Percentiles rank a stretch among this genome's conserved stretches.
phyloP scores from a whole-genome alignment of 1,140 invertebrate genomes.

The Drosophila nasuta region DNA sequence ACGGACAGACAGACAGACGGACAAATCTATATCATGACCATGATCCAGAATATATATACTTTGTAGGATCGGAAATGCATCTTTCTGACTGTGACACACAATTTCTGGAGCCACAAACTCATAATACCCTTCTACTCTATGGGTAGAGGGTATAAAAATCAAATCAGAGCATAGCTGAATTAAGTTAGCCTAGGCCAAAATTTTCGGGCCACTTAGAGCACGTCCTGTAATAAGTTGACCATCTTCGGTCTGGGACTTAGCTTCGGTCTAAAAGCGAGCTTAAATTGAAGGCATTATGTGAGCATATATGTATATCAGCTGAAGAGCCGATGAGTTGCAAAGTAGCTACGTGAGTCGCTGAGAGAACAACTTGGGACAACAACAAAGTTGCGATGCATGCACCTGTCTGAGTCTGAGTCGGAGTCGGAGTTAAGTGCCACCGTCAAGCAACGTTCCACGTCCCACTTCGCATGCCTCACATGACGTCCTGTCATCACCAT shows the following conservation, averaged over 20 bases:
- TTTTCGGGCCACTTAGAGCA: not conserved
- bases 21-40: no score
- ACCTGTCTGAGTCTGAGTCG: constrained; percentile 50
- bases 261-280: not conserved
- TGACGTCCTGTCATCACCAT: constrained; percentile 53
- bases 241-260: not conserved
- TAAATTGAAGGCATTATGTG: constrained; percentile 33
- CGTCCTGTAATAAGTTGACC: not conserved
- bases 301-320: constrained; percentile 22
- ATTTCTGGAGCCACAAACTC: no score
- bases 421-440: constrained; percentile 58
- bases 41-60: no score
- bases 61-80: no score
- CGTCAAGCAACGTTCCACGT: not conserved
- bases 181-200: not conserved
- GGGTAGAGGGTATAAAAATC: not conserved
- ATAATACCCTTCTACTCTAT: no score
- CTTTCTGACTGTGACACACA: no score
- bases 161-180: constrained; percentile 2
- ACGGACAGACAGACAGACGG: no score
- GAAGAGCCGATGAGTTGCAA: constrained; percentile 25
- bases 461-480: constrained; percentile 3
- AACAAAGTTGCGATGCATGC: constrained; percentile 70
- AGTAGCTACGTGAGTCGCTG: constrained; percentile 26
- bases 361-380: constrained; percentile 49